Percentiles rank a stretch among this genome's conserved stretches.
These are phyloP conservation scores for Pterobdella sp. DNA, from an alignment of 2,888 invertebrate species.

Conservation along the genomic window DNA sequence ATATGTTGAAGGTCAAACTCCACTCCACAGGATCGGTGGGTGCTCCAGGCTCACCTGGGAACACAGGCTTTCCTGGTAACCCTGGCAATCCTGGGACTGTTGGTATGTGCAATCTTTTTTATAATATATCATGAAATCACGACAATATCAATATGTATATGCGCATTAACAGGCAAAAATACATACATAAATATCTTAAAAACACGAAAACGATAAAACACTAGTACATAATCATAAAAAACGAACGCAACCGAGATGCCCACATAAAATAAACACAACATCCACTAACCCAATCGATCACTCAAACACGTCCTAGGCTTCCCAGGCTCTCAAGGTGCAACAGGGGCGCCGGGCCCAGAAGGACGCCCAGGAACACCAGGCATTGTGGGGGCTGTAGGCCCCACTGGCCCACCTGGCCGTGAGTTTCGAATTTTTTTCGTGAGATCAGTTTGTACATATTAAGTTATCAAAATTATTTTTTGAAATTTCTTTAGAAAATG, in stretches of 20 bases:
- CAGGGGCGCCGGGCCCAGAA: neutral
- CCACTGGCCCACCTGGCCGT: neutral
- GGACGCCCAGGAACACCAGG: neutral
- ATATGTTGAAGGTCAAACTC: too few relatives aligned
- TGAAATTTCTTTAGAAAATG: too few relatives aligned
- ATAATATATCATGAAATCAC: neutral
- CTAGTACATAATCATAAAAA: neutral
- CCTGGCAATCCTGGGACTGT: constrained; percentile 52
- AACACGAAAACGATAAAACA: neutral
- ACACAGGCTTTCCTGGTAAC: constrained; percentile 50
- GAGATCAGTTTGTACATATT: too few relatives aligned
- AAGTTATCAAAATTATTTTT: too few relatives aligned
- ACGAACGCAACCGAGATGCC: neutral
- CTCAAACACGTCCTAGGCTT: neutral
- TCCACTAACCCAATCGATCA: neutral
- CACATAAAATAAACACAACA: neutral
- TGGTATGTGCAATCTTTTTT: constrained; percentile 35
- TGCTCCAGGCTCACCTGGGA: constrained; percentile 32
- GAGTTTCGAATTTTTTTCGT: too few relatives aligned
- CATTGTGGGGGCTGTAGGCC: neutral
- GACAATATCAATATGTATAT: neutral
- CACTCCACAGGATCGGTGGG: too few relatives aligned
- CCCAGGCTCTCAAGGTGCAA: neutral
- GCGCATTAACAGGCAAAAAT: neutral
- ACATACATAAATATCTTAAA: neutral